Evolutionary conservation across 1,140 invertebrate species (phyloP), one percentile per base, ranked within the genome.

Genomic region (Anoplophora glabripennis): DNA sequence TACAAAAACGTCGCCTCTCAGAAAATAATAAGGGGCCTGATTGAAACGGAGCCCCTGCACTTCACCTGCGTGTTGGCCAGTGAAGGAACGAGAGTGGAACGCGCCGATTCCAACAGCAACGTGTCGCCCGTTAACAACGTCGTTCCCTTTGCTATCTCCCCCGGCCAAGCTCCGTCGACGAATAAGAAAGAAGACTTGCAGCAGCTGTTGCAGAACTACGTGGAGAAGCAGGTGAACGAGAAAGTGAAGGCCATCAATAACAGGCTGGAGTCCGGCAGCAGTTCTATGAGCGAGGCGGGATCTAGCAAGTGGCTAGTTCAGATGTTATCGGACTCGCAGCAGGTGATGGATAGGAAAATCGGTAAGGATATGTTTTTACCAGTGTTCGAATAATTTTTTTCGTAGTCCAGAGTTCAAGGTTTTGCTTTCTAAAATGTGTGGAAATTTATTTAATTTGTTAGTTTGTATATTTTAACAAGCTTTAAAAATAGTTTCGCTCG

Each of bases 41-140:
- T 92, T 12, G 90, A 92, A 79, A 89, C 90, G 1, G 89, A 91
- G 65, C 89, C 90, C 17, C 78, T 93, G 5, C 88, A 90, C 73
- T 92, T 91, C 64, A 85, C 82, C 11, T 91, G 89, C 71, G 82
- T 89, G 61, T 83, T 87, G 18, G 87, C 89, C 2, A 91, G 89
- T 59, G 89, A 92, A 72, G 89, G 89, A 1, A 91, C 89, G 1
- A 85, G 87, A 62, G 81, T 90, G 53, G 88, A 89, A 64, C 58
- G 70, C 36, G 72, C 71, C 1, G 74, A 76, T 46, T 54, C 68
- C 4, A 48, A 49, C n/a, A 63, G 47, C 36, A 47, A 36, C 15
- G 65, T 40, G 18, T 56, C 69, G 75, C 48, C 75, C 68, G 42
- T 68, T 11, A 34, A 74, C 70, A 40, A 77, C 64, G 33, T 75